phyloP scores from a whole-genome alignment of 37 sponge, comb jelly and placozoan genomes.

The Cliona cf. orientalis region DNA sequence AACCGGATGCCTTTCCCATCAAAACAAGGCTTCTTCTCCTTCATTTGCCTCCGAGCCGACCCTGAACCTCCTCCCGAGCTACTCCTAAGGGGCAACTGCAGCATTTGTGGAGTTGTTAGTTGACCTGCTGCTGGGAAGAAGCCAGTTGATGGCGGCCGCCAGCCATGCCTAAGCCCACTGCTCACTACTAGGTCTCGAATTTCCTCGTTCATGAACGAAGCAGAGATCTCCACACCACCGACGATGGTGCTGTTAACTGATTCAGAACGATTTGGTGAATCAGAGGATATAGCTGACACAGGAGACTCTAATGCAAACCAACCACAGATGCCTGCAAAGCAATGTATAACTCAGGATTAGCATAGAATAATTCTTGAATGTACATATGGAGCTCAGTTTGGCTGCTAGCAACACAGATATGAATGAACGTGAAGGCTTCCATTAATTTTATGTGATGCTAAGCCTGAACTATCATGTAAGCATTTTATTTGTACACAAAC shows the following conservation, averaged over 20 bases:
- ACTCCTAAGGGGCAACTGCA: background rate
- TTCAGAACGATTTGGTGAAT: background rate
- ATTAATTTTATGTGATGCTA: too few relatives aligned
- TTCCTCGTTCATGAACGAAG: slow-evolving; percentile 41
- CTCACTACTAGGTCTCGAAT: slow-evolving; percentile 50
- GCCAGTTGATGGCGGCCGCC: slow-evolving; percentile 12
- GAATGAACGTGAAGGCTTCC: too few relatives aligned
- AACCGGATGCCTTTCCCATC: slow-evolving; percentile 2
- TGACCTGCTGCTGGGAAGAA: background rate
- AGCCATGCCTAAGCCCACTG: slow-evolving; percentile 31
- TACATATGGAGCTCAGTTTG: background rate
- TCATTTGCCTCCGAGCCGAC: too few relatives aligned
- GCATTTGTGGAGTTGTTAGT: background rate
- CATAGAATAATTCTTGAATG: background rate
- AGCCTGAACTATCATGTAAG: background rate
- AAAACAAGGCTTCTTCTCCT: too few relatives aligned
- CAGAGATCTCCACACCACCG: slow-evolving; percentile 76
- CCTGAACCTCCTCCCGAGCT: background rate
- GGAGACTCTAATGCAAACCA: slow-evolving; percentile 61
- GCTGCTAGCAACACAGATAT: background rate
- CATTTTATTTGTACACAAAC: slow-evolving; percentile 8
- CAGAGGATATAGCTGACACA: background rate
- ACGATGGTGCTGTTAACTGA: background rate
- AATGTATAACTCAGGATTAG: background rate
- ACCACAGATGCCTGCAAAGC: slow-evolving; percentile 53